Evolutionary conservation across 2,888 invertebrate species (phyloP).

Genomic region (Thelaira solivaga): DNA sequence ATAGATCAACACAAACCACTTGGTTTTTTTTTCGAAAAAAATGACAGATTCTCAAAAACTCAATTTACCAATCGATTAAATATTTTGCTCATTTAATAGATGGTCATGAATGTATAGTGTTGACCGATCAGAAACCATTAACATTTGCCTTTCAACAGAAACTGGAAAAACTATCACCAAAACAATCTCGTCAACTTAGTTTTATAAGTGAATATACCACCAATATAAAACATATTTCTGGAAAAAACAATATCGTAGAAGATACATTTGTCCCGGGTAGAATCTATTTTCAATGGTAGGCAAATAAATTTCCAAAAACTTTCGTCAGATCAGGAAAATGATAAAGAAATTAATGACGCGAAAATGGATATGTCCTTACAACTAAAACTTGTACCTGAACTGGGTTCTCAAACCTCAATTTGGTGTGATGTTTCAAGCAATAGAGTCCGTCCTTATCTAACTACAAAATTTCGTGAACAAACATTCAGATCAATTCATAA

Average conservation of each 20-base stretch:
- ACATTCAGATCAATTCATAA: constrained; percentile 39
- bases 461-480: too few relatives aligned
- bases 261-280: constrained; percentile 56
- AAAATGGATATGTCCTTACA: background rate
- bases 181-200: constrained; percentile 5
- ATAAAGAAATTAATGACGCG: background rate
- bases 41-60: constrained; percentile 22
- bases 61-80: constrained; percentile 28
- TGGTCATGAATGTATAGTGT: constrained; percentile 38
- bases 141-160: constrained; percentile 61
- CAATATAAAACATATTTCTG: constrained; percentile 51
- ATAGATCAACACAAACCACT: too few relatives aligned
- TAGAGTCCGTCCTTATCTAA: too few relatives aligned
- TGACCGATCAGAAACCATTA: constrained; percentile 62
- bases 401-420: background rate
- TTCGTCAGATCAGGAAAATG: background rate
- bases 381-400: background rate
- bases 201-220: constrained; percentile 41
- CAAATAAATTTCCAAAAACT: too few relatives aligned
- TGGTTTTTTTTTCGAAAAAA: too few relatives aligned
- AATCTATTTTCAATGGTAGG: too few relatives aligned
- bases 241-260: constrained; percentile 46
- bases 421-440: too few relatives aligned
- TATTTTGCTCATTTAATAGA: constrained; percentile 43
- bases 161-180: constrained; percentile 61